Evolutionary conservation across 1,140 invertebrate species (phyloP).

Genomic region (Drosophila pectinifera): DNA sequence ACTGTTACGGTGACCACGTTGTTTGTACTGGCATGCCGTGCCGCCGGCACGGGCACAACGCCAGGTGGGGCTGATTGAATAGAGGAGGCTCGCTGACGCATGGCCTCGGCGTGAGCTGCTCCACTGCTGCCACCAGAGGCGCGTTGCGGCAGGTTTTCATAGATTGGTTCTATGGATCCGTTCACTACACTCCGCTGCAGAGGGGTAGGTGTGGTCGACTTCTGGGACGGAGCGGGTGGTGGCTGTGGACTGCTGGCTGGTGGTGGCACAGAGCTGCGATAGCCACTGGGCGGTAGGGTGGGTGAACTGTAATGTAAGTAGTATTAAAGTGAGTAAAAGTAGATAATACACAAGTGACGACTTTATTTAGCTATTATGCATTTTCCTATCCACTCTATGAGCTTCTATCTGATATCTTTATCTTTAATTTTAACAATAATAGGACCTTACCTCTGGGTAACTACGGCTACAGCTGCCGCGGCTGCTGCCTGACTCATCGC

Average conservation of each 20-base stretch:
- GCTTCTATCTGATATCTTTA: background rate
- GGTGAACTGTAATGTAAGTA: conserved; percentile 44
- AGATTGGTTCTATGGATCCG: conserved; percentile 89
- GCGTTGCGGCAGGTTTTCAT: conserved; percentile 90
- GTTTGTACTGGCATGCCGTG: conserved; percentile 40
- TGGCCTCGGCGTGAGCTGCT: conserved; percentile 60
- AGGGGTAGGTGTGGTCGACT: conserved; percentile 52
- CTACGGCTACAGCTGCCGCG: conserved; percentile 26
- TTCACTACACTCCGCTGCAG: conserved; percentile 74
- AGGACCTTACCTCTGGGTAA: conserved; percentile 52
- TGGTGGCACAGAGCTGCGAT: conserved; percentile 69
- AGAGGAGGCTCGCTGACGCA: conserved; percentile 88
- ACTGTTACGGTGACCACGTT: conserved; percentile 59
- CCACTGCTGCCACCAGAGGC: conserved; percentile 69
- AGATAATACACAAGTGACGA: too few relatives aligned
- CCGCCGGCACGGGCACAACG: conserved; percentile 77
- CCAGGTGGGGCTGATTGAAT: conserved; percentile 88
- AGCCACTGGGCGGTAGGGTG: conserved; percentile 69
- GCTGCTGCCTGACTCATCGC: conserved; percentile 72
- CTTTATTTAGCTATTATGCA: too few relatives aligned
- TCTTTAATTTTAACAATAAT: background rate
- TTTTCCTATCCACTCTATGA: too few relatives aligned
- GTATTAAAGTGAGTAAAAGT: background rate
- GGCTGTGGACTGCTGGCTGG: conserved; percentile 68
- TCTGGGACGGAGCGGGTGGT: conserved; percentile 20